phyloP scores from a whole-genome alignment of 2,888 invertebrate genomes.

The Metopia argyrocephala region DNA sequence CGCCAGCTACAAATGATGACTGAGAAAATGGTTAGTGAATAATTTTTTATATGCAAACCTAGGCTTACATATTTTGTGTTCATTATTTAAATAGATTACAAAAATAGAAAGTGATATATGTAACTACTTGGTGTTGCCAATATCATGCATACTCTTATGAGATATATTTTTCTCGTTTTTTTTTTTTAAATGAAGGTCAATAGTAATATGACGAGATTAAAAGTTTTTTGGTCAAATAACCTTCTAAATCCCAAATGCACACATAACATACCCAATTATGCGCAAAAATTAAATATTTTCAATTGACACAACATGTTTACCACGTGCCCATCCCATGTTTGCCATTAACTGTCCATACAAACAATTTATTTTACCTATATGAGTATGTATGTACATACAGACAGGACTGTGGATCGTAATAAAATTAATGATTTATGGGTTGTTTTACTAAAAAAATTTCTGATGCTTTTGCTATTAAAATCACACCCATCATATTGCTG shows the following conservation, averaged over 20 bases:
- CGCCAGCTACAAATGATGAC: too few relatives aligned
- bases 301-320: conserved; percentile 61
- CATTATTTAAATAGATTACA: too few relatives aligned
- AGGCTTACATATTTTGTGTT: too few relatives aligned
- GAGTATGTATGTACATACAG: too few relatives aligned
- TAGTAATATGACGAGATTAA: too few relatives aligned
- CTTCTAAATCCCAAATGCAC: conserved; percentile 47
- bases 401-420: conserved; percentile 64
- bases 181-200: too few relatives aligned
- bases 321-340: conserved; percentile 66
- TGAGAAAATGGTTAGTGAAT: too few relatives aligned
- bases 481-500: conserved; percentile 73
- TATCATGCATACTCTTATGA: too few relatives aligned
- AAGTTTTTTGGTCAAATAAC: conserved; percentile 1
- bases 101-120: too few relatives aligned
- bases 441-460: conserved; percentile 74
- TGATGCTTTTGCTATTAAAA: conserved; percentile 74
- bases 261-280: conserved; percentile 56
- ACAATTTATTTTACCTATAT: conserved; percentile 58
- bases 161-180: too few relatives aligned
- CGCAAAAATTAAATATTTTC: conserved; percentile 63
- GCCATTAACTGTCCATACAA: conserved; percentile 63
- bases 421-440: conserved; percentile 76
- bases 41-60: too few relatives aligned
- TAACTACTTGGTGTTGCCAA: too few relatives aligned